phyloP scores from a whole-genome alignment of 2,797 vertebrate genomes.

The Siniperca scherzeri region DNA sequence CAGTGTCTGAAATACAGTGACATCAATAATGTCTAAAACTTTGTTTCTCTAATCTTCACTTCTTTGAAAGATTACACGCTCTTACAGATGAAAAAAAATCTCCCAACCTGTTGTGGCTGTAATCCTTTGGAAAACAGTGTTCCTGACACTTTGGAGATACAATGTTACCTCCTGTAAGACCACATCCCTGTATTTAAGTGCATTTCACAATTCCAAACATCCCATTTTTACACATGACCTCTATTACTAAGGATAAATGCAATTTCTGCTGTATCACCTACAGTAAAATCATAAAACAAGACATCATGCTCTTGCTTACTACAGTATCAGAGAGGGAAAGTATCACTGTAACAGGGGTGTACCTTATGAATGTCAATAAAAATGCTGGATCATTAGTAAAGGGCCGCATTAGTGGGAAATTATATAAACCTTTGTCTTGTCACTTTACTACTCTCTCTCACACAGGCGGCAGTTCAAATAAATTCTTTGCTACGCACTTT shows the following conservation, averaged over 20 bases:
- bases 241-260: background rate
- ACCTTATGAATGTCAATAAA: slow-evolving; percentile 41
- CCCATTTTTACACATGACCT: background rate
- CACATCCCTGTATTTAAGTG: background rate
- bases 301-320: slow-evolving; percentile 12
- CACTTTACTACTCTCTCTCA: slow-evolving; percentile 11
- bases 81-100: too few species aligned
- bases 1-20: background rate
- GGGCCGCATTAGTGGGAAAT: background rate
- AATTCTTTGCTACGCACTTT: background rate
- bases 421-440: slow-evolving; percentile 20
- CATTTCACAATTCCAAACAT: slow-evolving; percentile 13
- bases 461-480: background rate
- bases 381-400: slow-evolving; percentile 19
- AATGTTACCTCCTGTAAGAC: background rate
- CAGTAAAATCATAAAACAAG: slow-evolving; percentile 36
- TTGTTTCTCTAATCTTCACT: background rate
- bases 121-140: background rate
- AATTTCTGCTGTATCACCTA: slow-evolving; percentile 7
- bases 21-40: background rate
- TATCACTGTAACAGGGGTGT: slow-evolving; percentile 2
- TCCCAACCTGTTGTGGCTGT: background rate
- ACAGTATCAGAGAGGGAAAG: slow-evolving; percentile 22
- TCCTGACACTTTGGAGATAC: background rate
- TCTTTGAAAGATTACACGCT: background rate